phyloP scores from a whole-genome alignment of 2,113 vertebrate genomes.

The Elachura formosa region DNA sequence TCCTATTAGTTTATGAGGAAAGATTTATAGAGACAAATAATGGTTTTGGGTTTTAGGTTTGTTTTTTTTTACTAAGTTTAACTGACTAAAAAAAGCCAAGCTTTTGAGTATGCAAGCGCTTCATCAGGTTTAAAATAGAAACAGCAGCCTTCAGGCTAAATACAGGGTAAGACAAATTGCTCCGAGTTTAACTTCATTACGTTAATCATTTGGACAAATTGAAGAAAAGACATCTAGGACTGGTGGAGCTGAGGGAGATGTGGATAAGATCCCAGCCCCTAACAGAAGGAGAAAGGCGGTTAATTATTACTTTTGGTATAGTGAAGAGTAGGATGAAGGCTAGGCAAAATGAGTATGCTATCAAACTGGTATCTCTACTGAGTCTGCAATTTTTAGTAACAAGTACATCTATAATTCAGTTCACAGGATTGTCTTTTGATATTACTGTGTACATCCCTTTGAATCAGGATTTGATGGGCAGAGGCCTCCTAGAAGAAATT shows the following conservation, averaged over 20 bases:
- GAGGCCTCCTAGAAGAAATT: not conserved
- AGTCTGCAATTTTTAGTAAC: not conserved
- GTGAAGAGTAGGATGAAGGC: not conserved
- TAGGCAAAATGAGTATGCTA: not conserved
- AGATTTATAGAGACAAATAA: not conserved
- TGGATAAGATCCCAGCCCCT: not conserved
- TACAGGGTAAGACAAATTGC: not conserved
- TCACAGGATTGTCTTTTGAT: not conserved
- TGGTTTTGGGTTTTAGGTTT: accelerated
- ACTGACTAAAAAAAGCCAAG: not conserved
- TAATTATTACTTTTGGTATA: conserved; percentile 3
- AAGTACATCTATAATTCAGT: not conserved
- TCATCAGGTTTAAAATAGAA: conserved; percentile 10
- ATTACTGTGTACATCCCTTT: not conserved
- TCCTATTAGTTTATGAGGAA: not conserved
- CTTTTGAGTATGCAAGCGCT: not conserved
- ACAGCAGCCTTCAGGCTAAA: not conserved
- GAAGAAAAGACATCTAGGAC: not conserved
- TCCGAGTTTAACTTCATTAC: not conserved
- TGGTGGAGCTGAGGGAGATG: not conserved
- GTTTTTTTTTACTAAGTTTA: not conserved
- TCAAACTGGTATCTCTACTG: not conserved
- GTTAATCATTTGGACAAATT: conserved; percentile 1
- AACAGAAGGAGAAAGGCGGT: not conserved
- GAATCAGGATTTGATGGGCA: not conserved